Percentiles rank a stretch among this genome's conserved stretches.
phyloP scores from a whole-genome alignment of 2,888 invertebrate species.

The Dynastes tityus region DNA sequence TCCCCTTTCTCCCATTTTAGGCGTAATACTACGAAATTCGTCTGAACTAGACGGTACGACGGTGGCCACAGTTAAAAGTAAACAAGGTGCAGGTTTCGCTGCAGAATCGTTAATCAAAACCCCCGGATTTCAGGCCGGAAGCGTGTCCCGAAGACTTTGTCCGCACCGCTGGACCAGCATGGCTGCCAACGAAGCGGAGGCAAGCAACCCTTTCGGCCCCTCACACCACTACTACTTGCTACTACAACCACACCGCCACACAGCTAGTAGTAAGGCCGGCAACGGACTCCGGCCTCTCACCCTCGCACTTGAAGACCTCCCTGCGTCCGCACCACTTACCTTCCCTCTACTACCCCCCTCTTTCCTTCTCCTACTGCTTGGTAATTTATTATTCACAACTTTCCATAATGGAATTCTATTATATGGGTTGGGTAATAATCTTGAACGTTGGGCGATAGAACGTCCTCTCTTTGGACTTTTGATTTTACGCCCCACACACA shows the following conservation, averaged over 20 bases:
- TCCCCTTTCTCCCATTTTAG: not conserved
- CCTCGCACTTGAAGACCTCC: conserved; percentile 34
- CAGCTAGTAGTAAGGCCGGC: conserved; percentile 40
- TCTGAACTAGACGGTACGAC: not conserved
- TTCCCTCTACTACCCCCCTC: conserved; percentile 60
- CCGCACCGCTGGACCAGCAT: conserved; percentile 73
- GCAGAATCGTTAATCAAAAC: conserved; percentile 66
- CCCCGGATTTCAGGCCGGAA: conserved; percentile 60
- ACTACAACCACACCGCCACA: conserved; percentile 43
- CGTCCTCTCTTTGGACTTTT: conserved; percentile 13
- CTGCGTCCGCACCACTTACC: conserved; percentile 29
- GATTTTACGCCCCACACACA: conserved; percentile 2
- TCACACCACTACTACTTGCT: conserved; percentile 31
- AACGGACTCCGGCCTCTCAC: conserved; percentile 51
- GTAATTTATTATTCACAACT: conserved; percentile 69
- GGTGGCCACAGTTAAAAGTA: conserved; percentile 47
- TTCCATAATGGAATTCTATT: conserved; percentile 66
- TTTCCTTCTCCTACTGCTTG: conserved; percentile 50
- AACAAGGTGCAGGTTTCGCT: conserved; percentile 48
- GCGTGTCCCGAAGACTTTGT: conserved; percentile 65
- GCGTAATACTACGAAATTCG: not conserved
- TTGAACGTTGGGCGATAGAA: conserved; percentile 22
- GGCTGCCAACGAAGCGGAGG: conserved; percentile 69
- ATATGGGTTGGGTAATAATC: conserved; percentile 51
- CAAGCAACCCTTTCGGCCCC: conserved; percentile 56